Conservation (phyloP, 2,113 vertebrate species). For the Lasiurus borealis region DNA sequence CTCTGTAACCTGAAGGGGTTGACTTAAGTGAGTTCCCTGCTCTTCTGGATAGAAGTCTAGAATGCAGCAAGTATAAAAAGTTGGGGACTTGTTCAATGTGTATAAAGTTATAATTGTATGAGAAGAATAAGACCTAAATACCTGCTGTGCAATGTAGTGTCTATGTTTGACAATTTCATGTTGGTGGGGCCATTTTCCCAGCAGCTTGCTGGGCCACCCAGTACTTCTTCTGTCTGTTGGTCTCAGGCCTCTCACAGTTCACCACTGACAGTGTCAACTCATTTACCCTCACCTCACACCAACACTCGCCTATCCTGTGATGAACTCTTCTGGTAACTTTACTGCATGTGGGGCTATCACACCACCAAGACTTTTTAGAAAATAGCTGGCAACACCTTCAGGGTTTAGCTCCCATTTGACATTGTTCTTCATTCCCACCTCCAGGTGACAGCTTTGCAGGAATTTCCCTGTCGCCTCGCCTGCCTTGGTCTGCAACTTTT, state of each 20-base stretch:
- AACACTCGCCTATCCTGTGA: constrained; percentile 92
- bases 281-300: constrained; percentile 96
- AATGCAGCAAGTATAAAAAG: background rate
- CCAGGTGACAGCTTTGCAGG: constrained; percentile 86
- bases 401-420: constrained; percentile 89
- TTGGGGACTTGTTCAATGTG: background rate
- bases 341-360: constrained; percentile 88
- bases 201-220: constrained; percentile 77
- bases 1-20: background rate
- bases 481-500: constrained; percentile 89
- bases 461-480: constrained; percentile 90
- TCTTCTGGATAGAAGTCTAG: background rate
- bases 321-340: constrained; percentile 91
- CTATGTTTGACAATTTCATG: background rate
- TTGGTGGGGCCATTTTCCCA: background rate
- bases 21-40: background rate
- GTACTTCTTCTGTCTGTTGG: constrained; percentile 70
- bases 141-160: background rate
- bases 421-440: constrained; percentile 88
- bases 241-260: constrained; percentile 84
- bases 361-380: constrained; percentile 88
- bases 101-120: background rate
- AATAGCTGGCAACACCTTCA: constrained; percentile 91
- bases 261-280: constrained; percentile 90
- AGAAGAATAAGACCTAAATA: background rate